phyloP scores from a whole-genome alignment of 2,797 vertebrate species.

The Acanthurus lineatus region DNA sequence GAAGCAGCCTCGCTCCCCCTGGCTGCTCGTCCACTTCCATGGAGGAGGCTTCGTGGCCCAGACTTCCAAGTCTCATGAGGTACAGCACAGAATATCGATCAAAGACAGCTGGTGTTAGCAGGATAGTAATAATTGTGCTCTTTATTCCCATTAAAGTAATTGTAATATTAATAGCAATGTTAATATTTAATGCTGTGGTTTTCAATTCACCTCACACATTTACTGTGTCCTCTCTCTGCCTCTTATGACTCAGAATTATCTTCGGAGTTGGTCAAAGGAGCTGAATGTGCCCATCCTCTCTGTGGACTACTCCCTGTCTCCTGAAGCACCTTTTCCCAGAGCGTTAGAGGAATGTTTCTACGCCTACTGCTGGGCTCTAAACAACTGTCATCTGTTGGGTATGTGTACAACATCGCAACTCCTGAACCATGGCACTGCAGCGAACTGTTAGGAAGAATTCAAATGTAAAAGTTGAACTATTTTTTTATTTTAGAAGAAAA shows the following conservation, averaged over 20 bases:
- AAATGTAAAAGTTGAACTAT: too few species aligned
- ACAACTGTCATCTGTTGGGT: slow-evolving; percentile 86
- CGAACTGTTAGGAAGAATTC: too few species aligned
- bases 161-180: neutral
- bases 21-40: slow-evolving; percentile 86
- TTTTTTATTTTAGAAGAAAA: too few species aligned
- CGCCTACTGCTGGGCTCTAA: slow-evolving; percentile 88
- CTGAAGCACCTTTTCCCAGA: slow-evolving; percentile 86
- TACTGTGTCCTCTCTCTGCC: neutral
- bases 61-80: slow-evolving; percentile 87
- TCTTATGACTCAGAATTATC: slow-evolving; percentile 76
- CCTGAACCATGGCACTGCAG: too few species aligned
- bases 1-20: slow-evolving; percentile 80
- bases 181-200: neutral
- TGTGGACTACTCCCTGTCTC: slow-evolving; percentile 87
- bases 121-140: neutral
- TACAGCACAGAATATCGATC: slow-evolving; percentile 20
- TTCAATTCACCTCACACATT: neutral
- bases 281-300: slow-evolving; percentile 84
- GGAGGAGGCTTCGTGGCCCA: slow-evolving; percentile 88
- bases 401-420: slow-evolving; percentile 13
- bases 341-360: slow-evolving; percentile 89
- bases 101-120: neutral
- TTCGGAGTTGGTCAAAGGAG: slow-evolving; percentile 85
- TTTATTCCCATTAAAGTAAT: neutral